These are phyloP conservation scores for Ictalurus furcatus DNA, from an alignment of 2,113 vertebrate species.

Conservation along the genomic window DNA sequence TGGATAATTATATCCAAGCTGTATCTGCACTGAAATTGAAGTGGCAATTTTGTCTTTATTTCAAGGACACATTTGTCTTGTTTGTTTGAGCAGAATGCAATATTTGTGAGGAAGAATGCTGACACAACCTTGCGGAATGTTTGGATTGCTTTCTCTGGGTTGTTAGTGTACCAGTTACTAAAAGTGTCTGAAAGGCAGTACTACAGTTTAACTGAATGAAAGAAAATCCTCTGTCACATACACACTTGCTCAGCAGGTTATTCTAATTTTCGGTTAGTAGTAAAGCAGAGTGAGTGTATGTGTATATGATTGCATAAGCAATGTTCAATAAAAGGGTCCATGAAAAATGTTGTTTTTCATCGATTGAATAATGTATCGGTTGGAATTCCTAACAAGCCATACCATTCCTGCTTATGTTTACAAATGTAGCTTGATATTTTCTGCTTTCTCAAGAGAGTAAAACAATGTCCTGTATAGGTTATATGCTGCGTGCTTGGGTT, in stretches of 20 bases:
- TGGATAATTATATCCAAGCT: conserved; percentile 2
- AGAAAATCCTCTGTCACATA: background rate
- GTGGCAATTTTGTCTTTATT: background rate
- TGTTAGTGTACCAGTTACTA: background rate
- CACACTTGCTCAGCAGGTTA: background rate
- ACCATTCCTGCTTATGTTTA: background rate
- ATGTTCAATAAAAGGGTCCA: background rate
- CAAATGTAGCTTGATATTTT: background rate
- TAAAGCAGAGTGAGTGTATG: background rate
- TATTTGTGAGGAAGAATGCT: background rate
- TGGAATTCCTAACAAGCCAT: background rate
- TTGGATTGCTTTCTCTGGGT: background rate
- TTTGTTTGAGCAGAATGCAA: background rate
- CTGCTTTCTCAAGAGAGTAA: background rate
- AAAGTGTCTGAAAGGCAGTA: background rate
- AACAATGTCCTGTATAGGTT: background rate
- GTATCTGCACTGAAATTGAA: background rate
- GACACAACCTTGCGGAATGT: background rate
- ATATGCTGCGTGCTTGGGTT: background rate
- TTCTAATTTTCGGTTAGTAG: background rate
- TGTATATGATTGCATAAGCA: background rate
- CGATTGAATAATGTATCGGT: background rate
- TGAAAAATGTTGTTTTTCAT: background rate
- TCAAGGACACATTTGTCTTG: background rate
- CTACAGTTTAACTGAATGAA: background rate